Evolutionary conservation across 2,888 invertebrate genomes (phyloP).

Genomic region (Calliphora vomitoria): DNA sequence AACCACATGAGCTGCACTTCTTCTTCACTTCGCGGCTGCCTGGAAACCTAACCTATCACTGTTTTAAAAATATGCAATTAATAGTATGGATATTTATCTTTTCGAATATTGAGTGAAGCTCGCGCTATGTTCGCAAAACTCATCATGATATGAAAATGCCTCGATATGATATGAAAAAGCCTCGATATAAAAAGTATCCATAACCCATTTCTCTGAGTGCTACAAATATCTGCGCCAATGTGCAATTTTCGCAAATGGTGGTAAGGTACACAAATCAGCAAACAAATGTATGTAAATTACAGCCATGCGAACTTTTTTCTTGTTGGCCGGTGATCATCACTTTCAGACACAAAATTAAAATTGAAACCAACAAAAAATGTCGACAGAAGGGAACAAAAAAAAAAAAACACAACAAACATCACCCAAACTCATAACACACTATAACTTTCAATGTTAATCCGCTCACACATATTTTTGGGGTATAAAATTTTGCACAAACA

Average conservation of each 20-base stretch:
- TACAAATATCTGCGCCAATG: neutral
- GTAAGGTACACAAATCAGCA: conserved; percentile 15
- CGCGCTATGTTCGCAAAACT: too few species aligned
- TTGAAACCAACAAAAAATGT: conserved; percentile 22
- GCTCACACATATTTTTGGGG: conserved; percentile 46
- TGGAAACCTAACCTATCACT: too few species aligned
- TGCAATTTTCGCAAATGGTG: neutral
- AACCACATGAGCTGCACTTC: too few species aligned
- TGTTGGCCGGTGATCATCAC: conserved; percentile 50
- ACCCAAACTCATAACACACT: conserved; percentile 48
- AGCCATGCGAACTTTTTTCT: conserved; percentile 23
- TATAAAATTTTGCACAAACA: neutral
- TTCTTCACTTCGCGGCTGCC: too few species aligned
- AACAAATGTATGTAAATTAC: conserved; percentile 69
- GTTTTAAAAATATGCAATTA: too few species aligned
- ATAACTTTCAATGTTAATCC: conserved; percentile 65
- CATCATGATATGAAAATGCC: too few species aligned
- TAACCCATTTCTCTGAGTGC: neutral
- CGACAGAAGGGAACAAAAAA: conserved; percentile 22
- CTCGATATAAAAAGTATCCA: too few species aligned
- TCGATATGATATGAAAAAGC: too few species aligned
- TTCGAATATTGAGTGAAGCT: too few species aligned
- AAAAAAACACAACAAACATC: conserved; percentile 36
- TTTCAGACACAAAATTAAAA: conserved; percentile 41
- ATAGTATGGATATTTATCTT: too few species aligned